phyloP scores from a whole-genome alignment of 2,797 vertebrate species.

The Pristis pectinata region DNA sequence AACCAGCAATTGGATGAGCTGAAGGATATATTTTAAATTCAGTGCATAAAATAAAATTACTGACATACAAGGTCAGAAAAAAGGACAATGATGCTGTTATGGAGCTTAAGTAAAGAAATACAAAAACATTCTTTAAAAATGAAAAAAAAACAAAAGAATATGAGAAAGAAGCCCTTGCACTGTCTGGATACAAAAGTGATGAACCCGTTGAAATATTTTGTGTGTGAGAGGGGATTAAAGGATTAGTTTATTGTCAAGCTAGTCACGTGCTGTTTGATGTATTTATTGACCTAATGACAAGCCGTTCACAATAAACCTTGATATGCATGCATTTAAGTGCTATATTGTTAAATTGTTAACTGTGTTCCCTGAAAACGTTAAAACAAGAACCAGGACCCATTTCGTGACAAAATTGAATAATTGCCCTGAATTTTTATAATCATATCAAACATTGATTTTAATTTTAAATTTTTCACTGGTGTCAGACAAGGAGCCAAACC shows the following conservation, averaged over 20 bases:
- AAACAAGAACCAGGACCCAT: background rate
- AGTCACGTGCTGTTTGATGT: background rate
- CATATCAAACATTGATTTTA: background rate
- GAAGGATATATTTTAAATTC: background rate
- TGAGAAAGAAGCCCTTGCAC: background rate
- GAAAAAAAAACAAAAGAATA: background rate
- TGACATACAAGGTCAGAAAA: background rate
- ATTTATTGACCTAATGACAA: slow-evolving; percentile 18
- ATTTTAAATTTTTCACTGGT: background rate
- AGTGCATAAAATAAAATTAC: background rate
- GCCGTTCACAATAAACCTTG: background rate
- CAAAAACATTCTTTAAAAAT: background rate
- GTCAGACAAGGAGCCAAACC: background rate
- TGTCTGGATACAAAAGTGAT: background rate
- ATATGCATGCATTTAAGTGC: background rate
- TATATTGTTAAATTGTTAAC: background rate
- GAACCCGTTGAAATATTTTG: background rate
- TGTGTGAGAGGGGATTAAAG: slow-evolving; percentile 16
- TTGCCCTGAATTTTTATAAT: background rate
- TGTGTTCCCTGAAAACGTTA: background rate
- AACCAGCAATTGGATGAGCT: background rate
- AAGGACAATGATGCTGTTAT: background rate
- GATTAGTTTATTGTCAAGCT: slow-evolving; percentile 18
- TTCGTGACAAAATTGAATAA: background rate
- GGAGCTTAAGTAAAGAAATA: too few relatives aligned